Percentiles rank a stretch among this genome's conserved stretches.
Conservation (phyloP, 2,797 vertebrate species). For the Etheostoma perlongum region DNA sequence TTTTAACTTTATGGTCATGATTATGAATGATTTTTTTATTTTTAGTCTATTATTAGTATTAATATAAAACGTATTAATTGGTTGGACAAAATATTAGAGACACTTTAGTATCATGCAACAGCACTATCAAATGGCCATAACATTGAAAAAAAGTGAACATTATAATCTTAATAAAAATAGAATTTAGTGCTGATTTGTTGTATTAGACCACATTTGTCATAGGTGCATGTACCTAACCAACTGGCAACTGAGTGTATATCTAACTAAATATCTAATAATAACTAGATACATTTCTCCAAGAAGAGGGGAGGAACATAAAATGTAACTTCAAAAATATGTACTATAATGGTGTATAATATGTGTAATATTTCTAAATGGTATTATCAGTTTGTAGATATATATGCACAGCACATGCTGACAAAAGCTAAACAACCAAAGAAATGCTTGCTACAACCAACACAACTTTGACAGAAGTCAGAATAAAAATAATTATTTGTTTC, state of each 20-base stretch:
- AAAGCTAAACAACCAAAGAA: slow-evolving; percentile 6
- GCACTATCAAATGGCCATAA: not conserved
- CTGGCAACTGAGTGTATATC: not conserved
- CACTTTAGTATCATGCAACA: not conserved
- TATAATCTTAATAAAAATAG: not conserved
- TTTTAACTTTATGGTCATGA: not conserved
- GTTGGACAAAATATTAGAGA: not conserved
- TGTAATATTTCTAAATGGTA: not conserved
- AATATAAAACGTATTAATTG: not conserved
- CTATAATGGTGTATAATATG: not conserved
- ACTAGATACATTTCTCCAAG: not conserved
- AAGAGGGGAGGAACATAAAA: not conserved
- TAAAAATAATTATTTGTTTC: not conserved
- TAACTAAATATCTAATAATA: not conserved
- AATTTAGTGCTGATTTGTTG: not conserved
- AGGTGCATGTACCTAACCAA: not conserved
- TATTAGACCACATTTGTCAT: not conserved
- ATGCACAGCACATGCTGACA: not conserved
- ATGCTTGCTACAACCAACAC: not conserved
- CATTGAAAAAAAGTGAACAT: not conserved
- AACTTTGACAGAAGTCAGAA: not conserved
- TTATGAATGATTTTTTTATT: not conserved
- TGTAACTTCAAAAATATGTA: not conserved
- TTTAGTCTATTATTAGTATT: not conserved
- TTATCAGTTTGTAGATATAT: not conserved